phyloP scores from a whole-genome alignment of 2,113 vertebrate species.

The Lathamus discolor region DNA sequence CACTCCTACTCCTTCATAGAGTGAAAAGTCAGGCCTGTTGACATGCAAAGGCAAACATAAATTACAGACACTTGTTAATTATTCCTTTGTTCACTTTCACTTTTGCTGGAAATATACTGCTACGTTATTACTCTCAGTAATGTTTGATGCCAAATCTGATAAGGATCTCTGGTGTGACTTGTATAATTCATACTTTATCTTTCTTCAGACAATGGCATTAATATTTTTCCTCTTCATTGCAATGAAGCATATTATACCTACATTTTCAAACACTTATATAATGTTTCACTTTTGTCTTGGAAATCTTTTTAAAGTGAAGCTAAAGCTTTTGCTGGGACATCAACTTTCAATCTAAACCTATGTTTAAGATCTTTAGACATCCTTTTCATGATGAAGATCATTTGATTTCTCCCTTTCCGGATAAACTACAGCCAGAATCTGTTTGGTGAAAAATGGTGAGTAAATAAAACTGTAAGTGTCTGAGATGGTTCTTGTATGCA shows the following conservation, averaged over 20 bases:
- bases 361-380: fast-evolving
- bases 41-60: neutral
- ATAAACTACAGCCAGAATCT: neutral
- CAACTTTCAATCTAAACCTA: neutral
- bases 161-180: neutral
- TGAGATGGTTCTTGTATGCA: neutral
- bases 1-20: neutral
- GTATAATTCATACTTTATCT: neutral
- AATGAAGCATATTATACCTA: neutral
- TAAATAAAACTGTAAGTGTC: neutral
- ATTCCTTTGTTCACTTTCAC: neutral
- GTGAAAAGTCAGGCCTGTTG: neutral
- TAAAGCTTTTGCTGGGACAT: neutral
- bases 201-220: neutral
- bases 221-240: neutral
- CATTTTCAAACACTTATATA: neutral
- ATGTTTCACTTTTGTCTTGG: neutral
- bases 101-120: neutral
- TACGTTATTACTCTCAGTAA: neutral
- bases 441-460: neutral
- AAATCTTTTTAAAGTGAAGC: neutral
- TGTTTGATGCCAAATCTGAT: neutral
- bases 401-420: neutral
- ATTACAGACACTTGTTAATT: neutral
- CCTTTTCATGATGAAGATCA: neutral